A percentile compares a stretch with the other conserved stretches of the same genome.
phyloP scores from a whole-genome alignment of 2,113 vertebrate genomes.

The Spermophilus dauricus region DNA sequence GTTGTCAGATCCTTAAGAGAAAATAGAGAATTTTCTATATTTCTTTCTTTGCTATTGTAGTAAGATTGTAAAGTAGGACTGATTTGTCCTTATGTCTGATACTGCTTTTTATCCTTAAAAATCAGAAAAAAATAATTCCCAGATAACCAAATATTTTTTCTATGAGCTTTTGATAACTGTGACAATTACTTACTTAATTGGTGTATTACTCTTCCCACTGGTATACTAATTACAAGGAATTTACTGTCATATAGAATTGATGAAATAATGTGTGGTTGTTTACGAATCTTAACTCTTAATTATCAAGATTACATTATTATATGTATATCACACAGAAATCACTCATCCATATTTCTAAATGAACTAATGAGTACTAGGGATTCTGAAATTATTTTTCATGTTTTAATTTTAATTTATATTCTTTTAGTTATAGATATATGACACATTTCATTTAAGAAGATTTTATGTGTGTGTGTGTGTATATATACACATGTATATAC shows the following conservation, averaged over 20 bases:
- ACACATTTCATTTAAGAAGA: not conserved
- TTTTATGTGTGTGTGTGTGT: not conserved
- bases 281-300: conserved; percentile 51
- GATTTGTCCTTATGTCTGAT: not conserved
- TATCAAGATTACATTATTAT: not conserved
- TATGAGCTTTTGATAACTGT: conserved; percentile 16
- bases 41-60: not conserved
- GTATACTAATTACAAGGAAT: conserved; percentile 31
- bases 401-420: conserved; percentile 28
- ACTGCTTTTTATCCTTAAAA: conserved; percentile 18
- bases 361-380: not conserved
- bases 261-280: not conserved
- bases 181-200: conserved; percentile 64
- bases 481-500: too few relatives aligned
- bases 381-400: not conserved
- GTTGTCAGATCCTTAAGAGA: not conserved
- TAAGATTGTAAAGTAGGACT: not conserved
- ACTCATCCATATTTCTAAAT: not conserved
- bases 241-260: not conserved
- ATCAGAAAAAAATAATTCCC: not conserved
- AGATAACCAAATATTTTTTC: not conserved
- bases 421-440: not conserved
- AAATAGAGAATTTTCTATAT: not conserved
- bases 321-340: not conserved
- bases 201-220: conserved; percentile 22